These are phyloP conservation scores for Pteropus alecto DNA, from an alignment of 2,113 vertebrate species.

Conservation along the genomic window DNA sequence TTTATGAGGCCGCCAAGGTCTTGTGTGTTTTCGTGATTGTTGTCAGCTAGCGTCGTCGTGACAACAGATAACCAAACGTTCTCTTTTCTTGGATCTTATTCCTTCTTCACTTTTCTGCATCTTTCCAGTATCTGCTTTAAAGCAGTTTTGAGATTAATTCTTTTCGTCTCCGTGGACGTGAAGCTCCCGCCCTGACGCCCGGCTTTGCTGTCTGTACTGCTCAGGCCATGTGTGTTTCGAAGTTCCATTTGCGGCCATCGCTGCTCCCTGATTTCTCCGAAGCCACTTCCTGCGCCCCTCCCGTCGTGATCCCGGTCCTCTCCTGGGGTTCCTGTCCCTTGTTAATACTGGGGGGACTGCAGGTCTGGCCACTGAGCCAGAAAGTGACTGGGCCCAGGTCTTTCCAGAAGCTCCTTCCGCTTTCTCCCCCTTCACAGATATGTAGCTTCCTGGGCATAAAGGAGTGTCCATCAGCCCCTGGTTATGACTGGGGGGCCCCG, in stretches of 20 bases:
- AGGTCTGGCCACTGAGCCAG: background rate
- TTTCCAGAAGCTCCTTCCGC: background rate
- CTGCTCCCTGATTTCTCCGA: background rate
- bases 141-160: background rate
- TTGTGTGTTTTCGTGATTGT: background rate
- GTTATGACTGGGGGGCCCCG: background rate
- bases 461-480: no score
- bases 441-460: no score
- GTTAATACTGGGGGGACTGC: no score
- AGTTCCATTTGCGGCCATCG: background rate
- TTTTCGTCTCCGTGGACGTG: background rate
- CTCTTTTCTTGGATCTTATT: background rate
- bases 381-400: background rate
- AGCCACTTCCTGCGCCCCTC: background rate
- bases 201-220: background rate
- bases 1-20: background rate
- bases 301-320: background rate
- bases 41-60: rapidly evolving
- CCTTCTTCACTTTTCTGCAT: background rate
- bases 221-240: background rate
- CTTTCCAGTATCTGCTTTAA: background rate
- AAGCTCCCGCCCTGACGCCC: background rate
- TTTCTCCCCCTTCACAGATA: no score
- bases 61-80: rapidly evolving
- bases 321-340: rapidly evolving